Conservation (phyloP, 2,888 invertebrate genomes). For the Acanthosepion lycidas region DNA sequence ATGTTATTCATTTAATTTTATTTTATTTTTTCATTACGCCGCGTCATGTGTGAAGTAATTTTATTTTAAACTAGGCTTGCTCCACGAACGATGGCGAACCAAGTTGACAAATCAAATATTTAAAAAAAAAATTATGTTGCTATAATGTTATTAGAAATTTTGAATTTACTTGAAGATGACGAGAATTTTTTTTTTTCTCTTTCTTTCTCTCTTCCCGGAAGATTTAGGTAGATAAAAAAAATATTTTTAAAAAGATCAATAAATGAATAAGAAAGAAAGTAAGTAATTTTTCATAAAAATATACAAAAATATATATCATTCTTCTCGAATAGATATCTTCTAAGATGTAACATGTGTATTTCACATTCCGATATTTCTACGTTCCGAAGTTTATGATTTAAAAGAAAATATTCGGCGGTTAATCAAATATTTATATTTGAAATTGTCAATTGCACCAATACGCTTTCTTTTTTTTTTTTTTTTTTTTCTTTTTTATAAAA, state of each 20-base stretch:
- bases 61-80: background rate
- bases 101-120: background rate
- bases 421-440: background rate
- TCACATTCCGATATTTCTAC: background rate
- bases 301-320: too few species aligned
- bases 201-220: background rate
- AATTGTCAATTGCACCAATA: background rate
- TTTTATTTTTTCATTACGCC: background rate
- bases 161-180: background rate
- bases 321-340: background rate
- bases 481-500: background rate
- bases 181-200: background rate
- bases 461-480: background rate
- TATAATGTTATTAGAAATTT: background rate
- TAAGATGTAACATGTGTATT: background rate
- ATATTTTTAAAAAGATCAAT: background rate
- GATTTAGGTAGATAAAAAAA: background rate
- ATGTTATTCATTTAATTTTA: background rate
- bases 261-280: background rate
- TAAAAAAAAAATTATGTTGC: background rate
- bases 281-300: too few species aligned
- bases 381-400: background rate
- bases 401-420: background rate
- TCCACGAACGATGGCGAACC: background rate
- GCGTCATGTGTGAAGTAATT: background rate